Conservation (phyloP, 2,113 vertebrate species). For the Diadophis punctatus region DNA sequence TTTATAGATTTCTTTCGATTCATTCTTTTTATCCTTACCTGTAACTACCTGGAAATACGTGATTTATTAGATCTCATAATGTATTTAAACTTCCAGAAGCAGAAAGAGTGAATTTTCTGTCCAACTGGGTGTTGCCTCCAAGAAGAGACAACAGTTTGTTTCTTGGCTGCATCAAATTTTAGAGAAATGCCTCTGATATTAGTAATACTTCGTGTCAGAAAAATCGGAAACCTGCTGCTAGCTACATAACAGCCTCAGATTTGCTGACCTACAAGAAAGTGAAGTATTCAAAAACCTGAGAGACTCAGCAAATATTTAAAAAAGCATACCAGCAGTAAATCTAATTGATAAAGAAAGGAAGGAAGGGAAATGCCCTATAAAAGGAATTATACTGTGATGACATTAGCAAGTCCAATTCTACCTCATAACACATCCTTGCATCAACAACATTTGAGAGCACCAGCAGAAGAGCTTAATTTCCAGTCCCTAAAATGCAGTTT, state of each 20-base stretch:
- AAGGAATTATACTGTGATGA: background rate
- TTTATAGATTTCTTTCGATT: background rate
- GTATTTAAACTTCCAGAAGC: background rate
- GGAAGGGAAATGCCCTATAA: background rate
- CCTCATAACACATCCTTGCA: background rate
- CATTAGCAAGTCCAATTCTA: background rate
- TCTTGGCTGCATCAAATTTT: background rate
- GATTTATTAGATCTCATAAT: background rate
- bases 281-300: background rate
- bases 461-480: background rate
- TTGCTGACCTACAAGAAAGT: background rate
- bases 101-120: background rate
- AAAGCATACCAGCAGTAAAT: background rate
- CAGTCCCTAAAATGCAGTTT: background rate
- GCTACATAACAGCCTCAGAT: background rate
- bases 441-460: background rate
- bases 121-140: background rate
- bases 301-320: background rate
- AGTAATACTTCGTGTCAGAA: background rate
- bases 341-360: background rate
- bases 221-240: background rate
- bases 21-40: background rate
- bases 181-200: background rate
- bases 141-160: background rate
- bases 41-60: background rate